Evolutionary conservation across 2,113 vertebrate species (phyloP).

Genomic region (Platycercus adscitus): DNA sequence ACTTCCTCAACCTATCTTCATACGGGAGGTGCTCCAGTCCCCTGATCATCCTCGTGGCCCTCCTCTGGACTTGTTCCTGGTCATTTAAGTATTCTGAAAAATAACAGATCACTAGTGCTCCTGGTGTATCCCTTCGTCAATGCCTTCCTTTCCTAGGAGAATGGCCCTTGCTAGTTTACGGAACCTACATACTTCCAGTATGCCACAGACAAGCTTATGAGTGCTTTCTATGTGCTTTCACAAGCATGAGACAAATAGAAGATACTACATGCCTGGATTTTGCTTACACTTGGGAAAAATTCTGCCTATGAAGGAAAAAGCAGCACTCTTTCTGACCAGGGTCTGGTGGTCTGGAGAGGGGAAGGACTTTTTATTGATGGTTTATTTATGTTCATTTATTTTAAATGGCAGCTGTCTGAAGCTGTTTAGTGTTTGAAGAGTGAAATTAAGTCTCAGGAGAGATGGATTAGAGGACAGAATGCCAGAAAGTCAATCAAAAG

Average conservation of each 20-base stretch:
- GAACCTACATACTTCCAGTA: too few species aligned
- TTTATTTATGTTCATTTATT: constrained; percentile 43
- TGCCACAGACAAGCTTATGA: background rate
- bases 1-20: too few species aligned
- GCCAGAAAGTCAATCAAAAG: constrained; percentile 20
- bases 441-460: constrained; percentile 58
- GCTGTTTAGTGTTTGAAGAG: constrained; percentile 16
- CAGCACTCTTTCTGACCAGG: background rate
- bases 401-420: constrained; percentile 50
- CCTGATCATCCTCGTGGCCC: too few species aligned
- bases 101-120: background rate
- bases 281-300: background rate
- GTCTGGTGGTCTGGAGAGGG: background rate
- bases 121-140: fast-evolving
- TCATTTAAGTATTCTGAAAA: background rate
- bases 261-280: background rate
- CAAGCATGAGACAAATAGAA: fast-evolving
- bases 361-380: background rate
- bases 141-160: background rate
- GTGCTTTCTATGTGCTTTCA: background rate
- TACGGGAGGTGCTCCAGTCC: too few species aligned
- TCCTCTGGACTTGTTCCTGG: background rate
- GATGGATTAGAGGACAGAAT: constrained; percentile 37
- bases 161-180: background rate
- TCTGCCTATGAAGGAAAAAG: background rate